These are phyloP conservation scores for Pipra filicauda DNA, from an alignment of 2,113 vertebrate genomes.

Conservation along the genomic window DNA sequence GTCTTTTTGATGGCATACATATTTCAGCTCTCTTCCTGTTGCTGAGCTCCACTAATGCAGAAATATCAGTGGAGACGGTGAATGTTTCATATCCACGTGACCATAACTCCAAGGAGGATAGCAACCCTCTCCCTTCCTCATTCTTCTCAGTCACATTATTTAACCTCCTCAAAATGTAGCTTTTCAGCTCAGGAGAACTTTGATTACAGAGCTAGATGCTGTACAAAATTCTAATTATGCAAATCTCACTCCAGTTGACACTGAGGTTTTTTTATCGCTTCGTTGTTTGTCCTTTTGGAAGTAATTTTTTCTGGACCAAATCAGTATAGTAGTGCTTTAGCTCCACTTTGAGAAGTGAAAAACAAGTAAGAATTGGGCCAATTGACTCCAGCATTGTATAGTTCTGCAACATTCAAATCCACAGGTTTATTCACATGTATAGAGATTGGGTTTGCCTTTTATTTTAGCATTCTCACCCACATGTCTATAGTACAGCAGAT, in stretches of 20 bases:
- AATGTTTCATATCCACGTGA: neutral
- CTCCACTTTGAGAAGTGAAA: neutral
- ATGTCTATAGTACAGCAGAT: neutral
- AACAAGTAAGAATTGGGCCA: neutral
- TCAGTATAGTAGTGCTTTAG: neutral
- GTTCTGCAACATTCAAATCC: neutral
- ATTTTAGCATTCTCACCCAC: neutral
- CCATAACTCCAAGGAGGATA: neutral
- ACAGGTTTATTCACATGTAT: neutral
- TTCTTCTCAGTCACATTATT: neutral
- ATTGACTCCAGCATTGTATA: neutral
- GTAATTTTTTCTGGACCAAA: neutral
- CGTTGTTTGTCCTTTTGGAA: neutral
- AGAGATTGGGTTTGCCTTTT: neutral
- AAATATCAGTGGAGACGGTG: neutral
- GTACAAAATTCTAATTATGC: constrained; percentile 33
- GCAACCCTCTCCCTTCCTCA: neutral
- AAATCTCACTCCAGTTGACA: neutral
- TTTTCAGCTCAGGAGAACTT: neutral
- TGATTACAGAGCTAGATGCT: neutral
- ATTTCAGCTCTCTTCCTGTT: neutral
- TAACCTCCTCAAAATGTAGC: neutral
- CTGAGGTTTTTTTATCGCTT: constrained; percentile 4
- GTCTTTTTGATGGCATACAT: neutral
- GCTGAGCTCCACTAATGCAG: neutral